Base-by-base conservation (phyloP, 2,888 invertebrate species). In the Eupeodes latifasciatus region DNA sequence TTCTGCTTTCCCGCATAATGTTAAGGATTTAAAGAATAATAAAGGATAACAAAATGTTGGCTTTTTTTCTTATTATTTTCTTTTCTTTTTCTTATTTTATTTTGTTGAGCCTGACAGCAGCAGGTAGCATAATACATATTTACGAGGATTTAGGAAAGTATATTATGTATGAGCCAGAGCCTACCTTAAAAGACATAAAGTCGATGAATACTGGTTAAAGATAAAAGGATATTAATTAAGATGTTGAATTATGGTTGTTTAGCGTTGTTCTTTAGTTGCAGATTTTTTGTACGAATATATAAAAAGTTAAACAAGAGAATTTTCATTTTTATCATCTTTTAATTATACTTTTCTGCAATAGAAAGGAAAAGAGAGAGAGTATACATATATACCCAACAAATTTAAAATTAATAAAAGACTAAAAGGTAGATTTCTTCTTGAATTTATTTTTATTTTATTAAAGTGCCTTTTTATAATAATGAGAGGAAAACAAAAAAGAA, bases 301-400 rank as follows among this genome's bases (percentile, higher is more conserved):
- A 44, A 66, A 27, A 47, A 66, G 61, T 14, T 2, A 19, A 27
- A 51, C n/a, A n/a, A 51, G 11, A n/a, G 12, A 14, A 27, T 36
- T 40, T 47, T 62, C 16, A 27, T 55, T 74, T 81, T 85, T 77
- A 86, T 81, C 61, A 86, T 79, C 69, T 78, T 78, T 86, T 86
- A 82, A 86, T 82, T 82, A 79, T 69, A 57, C 27, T 75, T 75
- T 40, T 51, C 67, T 82, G 75, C 74, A 69, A 61, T 36, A 71
- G 51, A 66, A 64, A 27, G 40, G 5, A 9, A 40, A 40, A 7
- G 9, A 40, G 40, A 40, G 40, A 40, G 40, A 40, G 40, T n/a
- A n/a, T n/a, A n/a, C n/a, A n/a, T 7, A 40, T 40, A 40, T 27
- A 27, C 27, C 27, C 2, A 2, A 72, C 51, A 44, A 76, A 85